Base-by-base conservation (phyloP, 2,888 invertebrate genomes). In the Lasioglossum oenotherae region DNA sequence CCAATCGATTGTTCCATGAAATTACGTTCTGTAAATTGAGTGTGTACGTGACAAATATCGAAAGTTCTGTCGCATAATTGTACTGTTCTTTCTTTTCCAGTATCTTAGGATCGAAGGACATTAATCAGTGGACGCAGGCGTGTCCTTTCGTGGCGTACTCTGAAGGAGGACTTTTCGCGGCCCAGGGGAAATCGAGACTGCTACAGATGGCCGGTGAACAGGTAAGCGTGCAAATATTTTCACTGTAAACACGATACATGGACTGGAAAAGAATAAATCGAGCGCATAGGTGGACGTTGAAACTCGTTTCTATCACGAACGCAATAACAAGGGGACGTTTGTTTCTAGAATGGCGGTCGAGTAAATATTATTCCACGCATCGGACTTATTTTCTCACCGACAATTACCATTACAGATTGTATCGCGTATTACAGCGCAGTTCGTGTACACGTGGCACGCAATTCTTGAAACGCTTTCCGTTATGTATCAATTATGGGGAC, bases 181-280 rank as follows among this genome's bases (percentile, higher is more conserved):
- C 16, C 14, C n/a, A 64, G n/a, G n/a, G n/a, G 35, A 49, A 81
- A 64, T 64, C 16, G 31, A n/a, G 75, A 44, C 31, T 41, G 69
- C 49, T n/a, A 38, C 53, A 5, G 16, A 46, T 77, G 46, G 49
- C 27, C 27, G 27, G 27, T 57, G 60, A 75, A 27, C 19, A 74
- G 73, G 81, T 77, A 75, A n/a, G 38, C 41, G 16, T 27, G 12
- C 16, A 35, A 67, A 69, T 41, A 38, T 69, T 69, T 69, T 41
- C n/a, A n/a, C 4, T n/a, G 23, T 41, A 69, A 41, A 69, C 69
- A 38, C 23, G 69, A 5, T n/a, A 14, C 41, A 23, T 8, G 10
- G 23, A 5, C 67, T 8, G 19, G 1, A 44, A 23, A 31, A 46
- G 64, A 14, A 44, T 44, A 31, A 76, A 76, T 60, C 75, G 75